Conservation (phyloP, 2,113 vertebrate species). For the Acrocephalus kingi region DNA sequence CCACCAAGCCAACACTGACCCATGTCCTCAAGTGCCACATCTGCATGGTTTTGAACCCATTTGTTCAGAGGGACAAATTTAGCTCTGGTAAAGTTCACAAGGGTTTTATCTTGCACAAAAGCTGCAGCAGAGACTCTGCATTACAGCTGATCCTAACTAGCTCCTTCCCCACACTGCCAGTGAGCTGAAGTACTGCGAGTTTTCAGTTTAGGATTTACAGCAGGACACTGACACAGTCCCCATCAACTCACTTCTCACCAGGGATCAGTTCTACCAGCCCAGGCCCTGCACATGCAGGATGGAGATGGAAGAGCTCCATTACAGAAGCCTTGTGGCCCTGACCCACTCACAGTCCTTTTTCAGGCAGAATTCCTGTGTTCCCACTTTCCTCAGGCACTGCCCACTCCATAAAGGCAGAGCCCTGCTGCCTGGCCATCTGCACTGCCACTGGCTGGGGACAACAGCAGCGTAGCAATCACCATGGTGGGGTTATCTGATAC, state of each 20-base stretch:
- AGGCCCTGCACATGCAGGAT: neutral
- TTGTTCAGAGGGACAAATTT: neutral
- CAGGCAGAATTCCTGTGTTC: neutral
- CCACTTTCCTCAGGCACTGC: neutral
- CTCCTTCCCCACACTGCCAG: neutral
- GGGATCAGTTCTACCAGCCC: neutral
- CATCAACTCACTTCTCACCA: neutral
- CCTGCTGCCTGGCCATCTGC: neutral
- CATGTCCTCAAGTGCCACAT: neutral
- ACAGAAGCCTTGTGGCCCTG: neutral
- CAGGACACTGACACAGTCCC: neutral
- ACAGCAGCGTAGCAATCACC: neutral
- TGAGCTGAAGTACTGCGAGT: neutral
- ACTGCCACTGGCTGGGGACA: neutral
- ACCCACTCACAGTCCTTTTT: neutral
- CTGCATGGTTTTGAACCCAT: neutral
- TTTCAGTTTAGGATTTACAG: neutral
- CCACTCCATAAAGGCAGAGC: neutral
- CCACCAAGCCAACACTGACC: neutral
- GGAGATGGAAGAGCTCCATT: neutral
- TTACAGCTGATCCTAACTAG: neutral
- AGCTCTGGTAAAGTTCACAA: neutral
- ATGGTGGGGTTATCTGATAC: constrained; percentile 16
- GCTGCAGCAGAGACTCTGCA: neutral
- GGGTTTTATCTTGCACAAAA: neutral